Base-by-base conservation (phyloP, 2,113 vertebrate genomes). In the Leptobrachium leishanense region DNA sequence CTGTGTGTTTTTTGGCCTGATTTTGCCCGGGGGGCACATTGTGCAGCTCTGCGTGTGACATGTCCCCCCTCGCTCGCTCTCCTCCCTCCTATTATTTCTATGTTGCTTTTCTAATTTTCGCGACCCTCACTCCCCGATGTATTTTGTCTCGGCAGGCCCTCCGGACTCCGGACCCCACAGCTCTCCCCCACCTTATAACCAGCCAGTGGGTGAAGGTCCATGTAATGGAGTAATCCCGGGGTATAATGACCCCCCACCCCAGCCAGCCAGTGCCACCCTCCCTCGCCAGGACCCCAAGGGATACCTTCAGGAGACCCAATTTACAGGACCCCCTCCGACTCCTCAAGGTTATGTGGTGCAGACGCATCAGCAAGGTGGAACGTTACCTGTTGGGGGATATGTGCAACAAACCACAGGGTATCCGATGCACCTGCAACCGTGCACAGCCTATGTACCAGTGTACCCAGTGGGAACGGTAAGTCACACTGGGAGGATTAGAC, bases 401-500 rank as follows among this genome's bases (percentile, higher is more conserved):
- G 83, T 95, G 73, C 94, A 94, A 43, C 78, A 81, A 72, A 6
- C 50, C 7, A 89, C 94, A 0, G 95, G 94, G 12, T 97, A 96
- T 85, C 94, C 95, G 0, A 90, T 97, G 20, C 96, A 97, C 87
- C 92, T 97, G 77, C 96, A 97, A 84, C 96, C 96, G 44, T 97
- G 95, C 89, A 95, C 96, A 0, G 95, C 96, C 39, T 97, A 97
- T 5, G 93, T 97, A 68, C 96, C 96, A 0, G 92, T 97, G 70
- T 97, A 97, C 82, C 95, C 96, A 0, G 94, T 97, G 83, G 90
- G 92, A 68, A 86, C 94, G 40, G 95, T 94, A 84, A 90, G 89
- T 89, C 39, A 40, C 9, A 43, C 2, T 7, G 69, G 31, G 40
- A 70, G 9, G 13, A 39, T 39, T 31, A 11, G 0, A 8, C 44